phyloP scores from a whole-genome alignment of 1,140 invertebrate genomes.

The Drosophila tani region DNA sequence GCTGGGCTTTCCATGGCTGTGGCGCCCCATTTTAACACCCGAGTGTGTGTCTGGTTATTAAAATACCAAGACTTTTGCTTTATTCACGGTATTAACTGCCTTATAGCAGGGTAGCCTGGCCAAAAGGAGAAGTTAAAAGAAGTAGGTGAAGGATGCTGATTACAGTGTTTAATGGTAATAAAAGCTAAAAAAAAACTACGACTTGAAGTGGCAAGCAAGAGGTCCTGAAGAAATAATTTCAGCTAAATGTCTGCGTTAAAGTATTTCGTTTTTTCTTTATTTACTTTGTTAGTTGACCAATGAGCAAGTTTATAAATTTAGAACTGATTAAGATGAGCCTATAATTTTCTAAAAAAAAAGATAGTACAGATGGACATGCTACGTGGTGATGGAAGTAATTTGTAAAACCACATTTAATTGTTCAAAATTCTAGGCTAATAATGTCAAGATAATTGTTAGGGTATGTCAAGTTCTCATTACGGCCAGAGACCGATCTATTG shows the following conservation, averaged over 20 bases:
- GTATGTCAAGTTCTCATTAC: constrained; percentile 7
- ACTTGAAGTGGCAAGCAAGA: neutral
- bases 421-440: constrained; percentile 4
- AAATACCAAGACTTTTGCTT: constrained; percentile 35
- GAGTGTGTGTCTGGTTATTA: constrained; percentile 56
- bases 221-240: neutral
- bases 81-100: constrained; percentile 23
- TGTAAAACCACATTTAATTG: constrained; percentile 3
- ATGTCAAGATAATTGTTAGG: constrained; percentile 9
- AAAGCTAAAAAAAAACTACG: constrained; percentile 7
- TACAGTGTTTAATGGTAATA: neutral
- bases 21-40: constrained; percentile 59
- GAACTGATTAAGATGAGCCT: neutral
- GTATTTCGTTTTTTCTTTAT: neutral
- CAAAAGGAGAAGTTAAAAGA: neutral
- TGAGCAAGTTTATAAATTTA: neutral
- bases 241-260: neutral
- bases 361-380: neutral
- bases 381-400: neutral
- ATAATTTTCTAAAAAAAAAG: neutral
- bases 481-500: constrained; percentile 20
- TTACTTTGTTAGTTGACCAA: neutral
- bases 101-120: neutral
- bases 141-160: constrained; percentile 25
- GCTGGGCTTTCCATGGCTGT: constrained; percentile 33